phyloP scores from a whole-genome alignment of 2,888 invertebrate species.

The Stictocephala bisonia region DNA sequence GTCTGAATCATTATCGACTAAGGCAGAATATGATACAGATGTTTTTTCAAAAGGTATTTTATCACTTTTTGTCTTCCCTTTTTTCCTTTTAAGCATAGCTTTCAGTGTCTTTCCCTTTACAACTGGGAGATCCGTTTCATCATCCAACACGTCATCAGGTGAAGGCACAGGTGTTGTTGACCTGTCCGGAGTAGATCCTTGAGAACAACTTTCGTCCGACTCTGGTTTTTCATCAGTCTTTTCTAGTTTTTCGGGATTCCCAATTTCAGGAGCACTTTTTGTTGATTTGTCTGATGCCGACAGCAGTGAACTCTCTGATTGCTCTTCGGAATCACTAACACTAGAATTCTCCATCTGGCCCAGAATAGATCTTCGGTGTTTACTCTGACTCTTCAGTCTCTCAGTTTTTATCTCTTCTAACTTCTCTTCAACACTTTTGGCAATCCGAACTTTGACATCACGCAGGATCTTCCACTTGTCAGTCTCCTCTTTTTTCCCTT shows the following conservation, averaged over 20 bases:
- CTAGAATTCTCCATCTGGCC: conserved; percentile 69
- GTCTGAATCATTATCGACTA: conserved; percentile 38
- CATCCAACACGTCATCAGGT: not conserved
- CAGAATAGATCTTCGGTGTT: conserved; percentile 47
- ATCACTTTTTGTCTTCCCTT: conserved; percentile 34
- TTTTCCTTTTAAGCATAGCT: conserved; percentile 22
- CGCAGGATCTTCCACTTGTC: conserved; percentile 80
- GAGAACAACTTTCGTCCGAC: not conserved
- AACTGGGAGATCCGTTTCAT: no score
- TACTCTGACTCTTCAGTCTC: conserved; percentile 60
- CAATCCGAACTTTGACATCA: conserved; percentile 73
- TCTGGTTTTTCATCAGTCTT: not conserved
- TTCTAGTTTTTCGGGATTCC: not conserved
- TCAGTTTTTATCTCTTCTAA: conserved; percentile 75
- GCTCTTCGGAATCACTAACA: conserved; percentile 74
- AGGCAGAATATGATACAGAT: conserved; percentile 30
- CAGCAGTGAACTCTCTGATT: conserved; percentile 57
- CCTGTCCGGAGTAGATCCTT: conserved; percentile 37
- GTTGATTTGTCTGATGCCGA: not conserved
- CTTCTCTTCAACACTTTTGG: conserved; percentile 83
- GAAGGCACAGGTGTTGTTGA: conserved; percentile 40
- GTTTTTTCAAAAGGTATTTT: not conserved
- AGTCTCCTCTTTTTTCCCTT: conserved; percentile 74
- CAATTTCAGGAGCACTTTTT: not conserved
- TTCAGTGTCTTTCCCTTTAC: not conserved